Base-by-base conservation (phyloP, 2,797 vertebrate genomes). In the Botia almorhae region DNA sequence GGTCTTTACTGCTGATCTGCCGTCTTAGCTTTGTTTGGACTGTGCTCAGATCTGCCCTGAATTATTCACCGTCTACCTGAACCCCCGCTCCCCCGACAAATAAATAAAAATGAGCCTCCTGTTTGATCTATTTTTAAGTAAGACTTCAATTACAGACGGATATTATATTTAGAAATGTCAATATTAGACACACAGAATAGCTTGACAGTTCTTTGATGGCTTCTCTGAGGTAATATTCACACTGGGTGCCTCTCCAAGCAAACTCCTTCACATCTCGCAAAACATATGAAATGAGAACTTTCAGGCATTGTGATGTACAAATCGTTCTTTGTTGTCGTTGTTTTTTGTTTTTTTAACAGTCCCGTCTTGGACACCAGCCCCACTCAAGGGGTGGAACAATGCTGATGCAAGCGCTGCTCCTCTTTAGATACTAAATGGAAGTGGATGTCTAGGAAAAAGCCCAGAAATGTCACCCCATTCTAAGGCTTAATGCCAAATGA, bases 101-200 rank as follows among this genome's bases (percentile, higher is more conserved):
- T 58, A 76, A 8, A 56, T 50, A 60, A 48, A 55, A 68, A 10
- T 60, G 26, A 72, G 19, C 64, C 51, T 26, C 68, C 12, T 36
- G 71, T 81, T 82, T 81, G 61, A 78, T 84, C 78, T 83, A 76
- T 84, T 86, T 83, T 70, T 73, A 74, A 76, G 56, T 4, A 58
- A 73, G 56, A 46, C 63, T 46, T 80, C 60, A 64, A 72, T 78
- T 60, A 73, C 74, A 50, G 81, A 12, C 29, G 75, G 71, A 70
- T 60, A 36, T 51, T 78, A 86, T 76, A 73, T 86, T 84, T 76
- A 81, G 74, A 56, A 46, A 51, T 69, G 46, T 70, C 78, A 81
- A 86, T 81, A 81, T 82, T 83, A 81, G 78, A 82, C 46, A 69
- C 67, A 73, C 23, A 63, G 48, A 63, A 19, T 67, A 58, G 70